A percentile compares a stretch with the other conserved stretches of the same genome.
phyloP scores from a whole-genome alignment of 2,797 vertebrate genomes.

The Picus viridis region DNA sequence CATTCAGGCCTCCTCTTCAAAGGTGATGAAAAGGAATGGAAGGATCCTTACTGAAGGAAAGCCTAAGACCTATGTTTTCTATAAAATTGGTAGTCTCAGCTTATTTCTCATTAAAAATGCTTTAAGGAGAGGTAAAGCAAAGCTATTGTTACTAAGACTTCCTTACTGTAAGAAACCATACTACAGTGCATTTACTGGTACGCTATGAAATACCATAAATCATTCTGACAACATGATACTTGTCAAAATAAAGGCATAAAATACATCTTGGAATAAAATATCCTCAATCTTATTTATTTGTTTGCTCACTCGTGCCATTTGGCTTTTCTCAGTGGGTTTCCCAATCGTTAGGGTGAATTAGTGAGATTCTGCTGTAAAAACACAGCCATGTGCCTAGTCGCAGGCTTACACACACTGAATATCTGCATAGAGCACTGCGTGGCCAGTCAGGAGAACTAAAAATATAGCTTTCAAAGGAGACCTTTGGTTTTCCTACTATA shows the following conservation, averaged over 20 bases:
- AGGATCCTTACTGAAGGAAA: neutral
- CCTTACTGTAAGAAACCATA: slow-evolving; percentile 73
- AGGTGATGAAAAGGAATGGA: neutral
- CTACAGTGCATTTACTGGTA: slow-evolving; percentile 72
- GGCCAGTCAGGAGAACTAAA: slow-evolving; percentile 34
- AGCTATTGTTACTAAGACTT: slow-evolving; percentile 71
- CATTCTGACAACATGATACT: slow-evolving; percentile 69
- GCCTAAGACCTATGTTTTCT: neutral
- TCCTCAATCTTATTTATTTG: slow-evolving; percentile 59
- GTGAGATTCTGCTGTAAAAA: slow-evolving; percentile 60
- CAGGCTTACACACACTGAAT: neutral
- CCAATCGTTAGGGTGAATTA: slow-evolving; percentile 64
- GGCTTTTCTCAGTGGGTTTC: slow-evolving; percentile 57
- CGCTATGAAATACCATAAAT: slow-evolving; percentile 77
- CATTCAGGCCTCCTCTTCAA: neutral
- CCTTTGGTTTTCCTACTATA: neutral
- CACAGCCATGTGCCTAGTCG: slow-evolving; percentile 20
- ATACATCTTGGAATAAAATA: slow-evolving; percentile 59
- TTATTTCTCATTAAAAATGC: slow-evolving; percentile 45
- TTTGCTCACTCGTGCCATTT: slow-evolving; percentile 56
- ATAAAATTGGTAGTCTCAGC: slow-evolving; percentile 15
- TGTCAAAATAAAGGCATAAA: slow-evolving; percentile 76
- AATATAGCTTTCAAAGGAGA: slow-evolving; percentile 44
- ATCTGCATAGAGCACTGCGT: slow-evolving; percentile 32
- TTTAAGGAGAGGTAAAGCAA: slow-evolving; percentile 45